Percentiles rank a stretch among this genome's conserved stretches.
Conservation (phyloP, 64 coral and sea anemone species). For the Pachyseris speciosa region DNA sequence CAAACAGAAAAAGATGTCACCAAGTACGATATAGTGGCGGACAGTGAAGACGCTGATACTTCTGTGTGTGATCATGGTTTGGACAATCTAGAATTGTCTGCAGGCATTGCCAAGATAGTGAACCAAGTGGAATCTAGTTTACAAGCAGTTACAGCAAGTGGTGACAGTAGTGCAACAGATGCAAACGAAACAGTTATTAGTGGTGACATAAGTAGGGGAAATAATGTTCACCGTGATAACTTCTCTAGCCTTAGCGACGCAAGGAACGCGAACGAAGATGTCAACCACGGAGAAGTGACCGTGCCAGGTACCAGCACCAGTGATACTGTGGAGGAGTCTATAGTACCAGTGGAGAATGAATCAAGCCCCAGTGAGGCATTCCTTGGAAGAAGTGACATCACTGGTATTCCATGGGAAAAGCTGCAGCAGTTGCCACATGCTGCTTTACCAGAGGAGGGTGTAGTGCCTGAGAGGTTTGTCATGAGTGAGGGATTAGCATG, state of each 20-base stretch:
- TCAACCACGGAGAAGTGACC: too few species aligned
- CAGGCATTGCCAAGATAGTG: neutral
- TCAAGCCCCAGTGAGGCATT: neutral
- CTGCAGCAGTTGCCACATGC: neutral
- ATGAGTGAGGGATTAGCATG: constrained; percentile 1
- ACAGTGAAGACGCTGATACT: neutral
- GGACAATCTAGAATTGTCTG: neutral
- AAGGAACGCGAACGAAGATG: neutral
- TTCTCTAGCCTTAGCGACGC: neutral
- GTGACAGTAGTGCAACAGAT: neutral
- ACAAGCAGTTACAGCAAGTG: neutral
- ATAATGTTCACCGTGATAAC: too few species aligned
- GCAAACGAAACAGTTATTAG: neutral
- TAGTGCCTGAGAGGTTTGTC: neutral
- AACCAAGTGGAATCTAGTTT: neutral
- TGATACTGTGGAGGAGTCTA: neutral
- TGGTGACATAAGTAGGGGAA: neutral
- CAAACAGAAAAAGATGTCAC: neutral
- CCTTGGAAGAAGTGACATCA: neutral
- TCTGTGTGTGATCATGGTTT: neutral
- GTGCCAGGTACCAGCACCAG: neutral
- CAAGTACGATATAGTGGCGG: neutral
- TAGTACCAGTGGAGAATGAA: neutral
- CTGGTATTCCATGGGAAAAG: neutral
- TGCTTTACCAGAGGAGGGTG: neutral